Base-by-base conservation (phyloP, 1,140 invertebrate species). In the Amphibalanus amphitrite region DNA sequence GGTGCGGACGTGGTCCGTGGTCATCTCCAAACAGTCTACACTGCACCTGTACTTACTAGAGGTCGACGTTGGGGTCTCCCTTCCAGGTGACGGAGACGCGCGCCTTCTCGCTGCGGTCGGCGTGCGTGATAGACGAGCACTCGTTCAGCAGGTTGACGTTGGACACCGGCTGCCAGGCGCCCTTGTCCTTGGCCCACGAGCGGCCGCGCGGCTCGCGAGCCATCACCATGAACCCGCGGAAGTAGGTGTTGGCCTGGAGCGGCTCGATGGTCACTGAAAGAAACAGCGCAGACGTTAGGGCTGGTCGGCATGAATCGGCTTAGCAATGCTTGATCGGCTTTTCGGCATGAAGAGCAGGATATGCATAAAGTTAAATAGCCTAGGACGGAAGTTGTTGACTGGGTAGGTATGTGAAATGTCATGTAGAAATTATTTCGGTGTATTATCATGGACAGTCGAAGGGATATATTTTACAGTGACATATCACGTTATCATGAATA, bases 151-250 rank as follows among this genome's bases (percentile, higher is more conserved):
- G 82, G 72, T 88, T 90, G 0, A 88, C 88, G 75, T 90, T 90
- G 0, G 85, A 83, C 0, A 86, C 86, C 73, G 85, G 81, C 40
- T 85, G 81, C 85, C 87, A 91, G 20, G 83, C 81, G 17, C 90
- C 89, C 47, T 90, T 82, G 87, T 89, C 90, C 73, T 86, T 81
- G 74, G 89, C 82, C 33, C 33, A 38, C 15, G 33, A 38, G 4
- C 4, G 15, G 33, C 33, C 15, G 33, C 33, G 4, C 0, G 84
- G 82, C 74, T 90, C 89, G 69, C 89, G 85, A 0, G 88, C 89
- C 80, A 90, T 89, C n/a, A 91, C 78, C 78, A 91, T 88, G 81
- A 91, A 90, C 20, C 89, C 89, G 74, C 88, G 86, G 79, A 90
- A 91, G 10, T 80, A 76, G n/a, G 29, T 28, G 26, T 28, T 69